A percentile compares a stretch with the other conserved stretches of the same genome.
Conservation (phyloP, 2,888 invertebrate species). For the Caenorhabditis zanzibari region DNA sequence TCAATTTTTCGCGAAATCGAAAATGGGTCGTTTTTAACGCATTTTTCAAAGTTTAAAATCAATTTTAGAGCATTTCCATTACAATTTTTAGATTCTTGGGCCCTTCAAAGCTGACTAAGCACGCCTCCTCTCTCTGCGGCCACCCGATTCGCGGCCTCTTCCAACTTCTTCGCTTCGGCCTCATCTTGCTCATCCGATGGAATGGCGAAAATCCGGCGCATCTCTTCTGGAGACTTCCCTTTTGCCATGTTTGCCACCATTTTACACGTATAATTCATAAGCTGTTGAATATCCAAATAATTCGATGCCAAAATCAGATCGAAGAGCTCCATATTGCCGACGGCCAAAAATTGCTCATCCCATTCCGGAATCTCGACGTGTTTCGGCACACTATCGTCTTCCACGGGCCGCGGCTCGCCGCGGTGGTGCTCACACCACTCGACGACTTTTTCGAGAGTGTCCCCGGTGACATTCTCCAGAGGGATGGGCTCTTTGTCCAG, state of each 20-base stretch:
- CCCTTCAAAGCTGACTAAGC: neutral
- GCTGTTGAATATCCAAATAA: neutral
- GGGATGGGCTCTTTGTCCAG: neutral
- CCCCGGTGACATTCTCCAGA: neutral
- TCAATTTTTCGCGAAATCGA: too few relatives aligned
- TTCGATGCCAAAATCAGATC: slow-evolving; percentile 3
- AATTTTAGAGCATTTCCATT: too few relatives aligned
- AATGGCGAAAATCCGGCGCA: neutral
- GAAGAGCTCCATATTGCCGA: neutral
- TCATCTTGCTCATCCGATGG: slow-evolving; percentile 10
- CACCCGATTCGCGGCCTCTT: neutral
- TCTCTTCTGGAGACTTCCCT: slow-evolving; percentile 1
- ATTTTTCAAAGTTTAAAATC: too few relatives aligned
- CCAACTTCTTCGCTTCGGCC: neutral
- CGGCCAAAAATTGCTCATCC: neutral
- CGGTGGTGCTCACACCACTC: slow-evolving; percentile 10
- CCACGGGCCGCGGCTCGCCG: neutral
- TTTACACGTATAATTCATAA: slow-evolving; percentile 2
- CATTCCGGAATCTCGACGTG: neutral
- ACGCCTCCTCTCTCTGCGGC: neutral
- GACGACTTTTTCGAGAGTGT: neutral
- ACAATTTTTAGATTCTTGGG: too few relatives aligned
- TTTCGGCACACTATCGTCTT: neutral
- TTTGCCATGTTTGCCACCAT: neutral
- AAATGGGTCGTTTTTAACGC: too few relatives aligned